A percentile compares a stretch with the other conserved stretches of the same genome.
These are phyloP conservation scores for roundworm (Caenorhabditis elegans) DNA, from an alignment of 1,140 invertebrate genomes.

Conservation along the genomic window DNA sequence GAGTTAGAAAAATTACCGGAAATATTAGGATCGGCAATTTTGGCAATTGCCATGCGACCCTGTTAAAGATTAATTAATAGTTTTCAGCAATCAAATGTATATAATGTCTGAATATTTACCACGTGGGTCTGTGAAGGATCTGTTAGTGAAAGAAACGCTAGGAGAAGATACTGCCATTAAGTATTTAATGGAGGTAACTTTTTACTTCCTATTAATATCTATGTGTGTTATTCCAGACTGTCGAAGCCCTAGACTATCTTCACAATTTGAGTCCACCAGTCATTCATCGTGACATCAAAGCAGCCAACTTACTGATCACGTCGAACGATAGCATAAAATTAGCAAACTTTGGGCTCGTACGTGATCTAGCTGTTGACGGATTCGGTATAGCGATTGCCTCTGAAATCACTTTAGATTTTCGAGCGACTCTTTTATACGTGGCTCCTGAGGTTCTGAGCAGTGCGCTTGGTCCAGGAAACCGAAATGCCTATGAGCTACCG, in stretches of 20 bases:
- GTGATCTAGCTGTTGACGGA: slow-evolving; percentile 48
- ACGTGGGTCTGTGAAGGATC: slow-evolving; percentile 45
- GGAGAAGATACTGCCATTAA: slow-evolving; percentile 42
- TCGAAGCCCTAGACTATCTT: slow-evolving; percentile 41
- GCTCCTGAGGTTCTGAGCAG: slow-evolving; percentile 47
- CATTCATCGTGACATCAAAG: slow-evolving; percentile 50
- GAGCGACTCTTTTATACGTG: slow-evolving; percentile 44
- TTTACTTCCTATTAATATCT: no score
- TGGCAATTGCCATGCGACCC: no score
- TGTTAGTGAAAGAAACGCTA: slow-evolving; percentile 19
- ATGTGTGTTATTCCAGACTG: not conserved
- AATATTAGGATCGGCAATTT: no score
- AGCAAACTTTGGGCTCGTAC: slow-evolving; percentile 49
- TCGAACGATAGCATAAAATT: slow-evolving; percentile 46
- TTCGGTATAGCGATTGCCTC: slow-evolving; percentile 48
- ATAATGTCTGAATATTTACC: slow-evolving; percentile 42
- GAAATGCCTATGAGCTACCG: slow-evolving; percentile 42
- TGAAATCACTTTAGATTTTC: slow-evolving; percentile 47
- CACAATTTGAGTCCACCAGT: slow-evolving; percentile 41
- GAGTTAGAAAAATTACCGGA: not conserved
- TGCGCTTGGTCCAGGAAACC: slow-evolving; percentile 42
- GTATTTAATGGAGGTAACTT: slow-evolving; percentile 45
- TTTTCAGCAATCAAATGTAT: slow-evolving; percentile 23
- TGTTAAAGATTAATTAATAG: not conserved
- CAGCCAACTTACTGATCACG: slow-evolving; percentile 47